Conservation (phyloP, 1,140 invertebrate species). For the Dendrolimus punctatus region DNA sequence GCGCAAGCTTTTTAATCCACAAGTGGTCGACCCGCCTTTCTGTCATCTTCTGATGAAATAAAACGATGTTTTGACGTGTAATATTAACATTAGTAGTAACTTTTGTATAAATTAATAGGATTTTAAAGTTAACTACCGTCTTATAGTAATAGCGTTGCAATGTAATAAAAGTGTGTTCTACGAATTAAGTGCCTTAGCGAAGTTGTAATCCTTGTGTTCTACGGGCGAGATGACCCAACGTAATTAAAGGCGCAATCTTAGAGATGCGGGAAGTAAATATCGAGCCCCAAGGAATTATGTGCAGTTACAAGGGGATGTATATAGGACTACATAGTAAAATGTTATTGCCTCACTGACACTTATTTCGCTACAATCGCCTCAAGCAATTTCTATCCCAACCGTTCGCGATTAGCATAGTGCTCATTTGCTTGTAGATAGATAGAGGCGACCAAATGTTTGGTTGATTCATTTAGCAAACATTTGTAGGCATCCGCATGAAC, state of each 20-base stretch:
- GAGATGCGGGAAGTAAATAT: not conserved
- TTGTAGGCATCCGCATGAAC: constrained; percentile 24
- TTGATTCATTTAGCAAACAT: constrained; percentile 7
- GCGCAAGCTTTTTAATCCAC: constrained; percentile 39
- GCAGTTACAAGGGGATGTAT: not conserved
- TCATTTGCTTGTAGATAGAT: constrained; percentile 1
- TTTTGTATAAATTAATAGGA: too few relatives aligned
- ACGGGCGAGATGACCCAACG: not conserved
- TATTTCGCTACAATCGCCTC: not conserved
- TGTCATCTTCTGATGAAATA: constrained; percentile 22
- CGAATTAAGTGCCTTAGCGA: too few relatives aligned
- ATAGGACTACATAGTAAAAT: not conserved
- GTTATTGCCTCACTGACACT: not conserved
- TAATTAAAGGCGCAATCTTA: constrained; percentile 2
- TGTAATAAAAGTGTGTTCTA: not conserved
- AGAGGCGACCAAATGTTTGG: constrained; percentile 6
- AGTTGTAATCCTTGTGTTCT: not conserved
- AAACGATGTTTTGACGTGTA: constrained; percentile 13
- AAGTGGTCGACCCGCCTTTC: constrained; percentile 56
- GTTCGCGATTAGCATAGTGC: constrained; percentile 1
- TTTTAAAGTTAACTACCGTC: too few relatives aligned
- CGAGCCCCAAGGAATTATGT: not conserved
- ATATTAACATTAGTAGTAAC: not conserved
- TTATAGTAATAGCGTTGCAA: not conserved
- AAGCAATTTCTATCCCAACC: not conserved